These are phyloP conservation scores for Drosophila tani DNA, from an alignment of 1,140 invertebrate species.

Conservation along the genomic window DNA sequence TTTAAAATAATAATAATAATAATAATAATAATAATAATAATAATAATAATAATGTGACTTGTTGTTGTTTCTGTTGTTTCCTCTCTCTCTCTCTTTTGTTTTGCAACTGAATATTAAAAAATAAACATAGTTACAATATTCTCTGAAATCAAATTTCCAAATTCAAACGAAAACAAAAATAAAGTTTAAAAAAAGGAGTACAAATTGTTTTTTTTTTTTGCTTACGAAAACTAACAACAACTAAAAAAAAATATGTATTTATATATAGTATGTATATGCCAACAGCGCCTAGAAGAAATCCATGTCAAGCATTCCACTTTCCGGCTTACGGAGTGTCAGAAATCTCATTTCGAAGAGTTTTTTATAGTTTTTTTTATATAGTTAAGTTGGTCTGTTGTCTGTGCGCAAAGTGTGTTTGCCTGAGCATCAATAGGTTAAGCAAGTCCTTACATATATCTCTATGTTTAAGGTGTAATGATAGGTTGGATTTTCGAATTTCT, in stretches of 20 bases:
- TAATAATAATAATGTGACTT: slow-evolving; percentile 69
- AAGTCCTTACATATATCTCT: slow-evolving; percentile 11
- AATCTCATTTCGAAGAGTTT: slow-evolving; percentile 23
- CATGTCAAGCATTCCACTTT: slow-evolving; percentile 55
- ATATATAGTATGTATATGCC: slow-evolving; percentile 21
- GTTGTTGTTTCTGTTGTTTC: slow-evolving; percentile 60
- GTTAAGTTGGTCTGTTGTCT: slow-evolving; percentile 24
- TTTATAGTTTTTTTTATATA: not conserved
- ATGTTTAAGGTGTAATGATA: not conserved
- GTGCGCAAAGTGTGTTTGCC: slow-evolving; percentile 69
- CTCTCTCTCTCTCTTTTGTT: slow-evolving; percentile 23
- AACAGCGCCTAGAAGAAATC: slow-evolving; percentile 56
- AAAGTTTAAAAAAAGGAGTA: slow-evolving; percentile 7
- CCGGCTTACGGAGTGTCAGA: slow-evolving; percentile 28
- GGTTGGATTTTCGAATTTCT: slow-evolving; percentile 16
- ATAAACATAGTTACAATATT: not conserved
- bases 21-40: slow-evolving; percentile 49
- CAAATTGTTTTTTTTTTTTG: slow-evolving; percentile 20
- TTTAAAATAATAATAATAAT: slow-evolving; percentile 25
- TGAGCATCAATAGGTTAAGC: slow-evolving; percentile 47
- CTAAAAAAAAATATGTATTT: slow-evolving; percentile 46
- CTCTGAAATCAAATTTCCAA: slow-evolving; percentile 42
- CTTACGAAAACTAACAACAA: slow-evolving; percentile 81
- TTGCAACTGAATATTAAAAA: slow-evolving; percentile 4
- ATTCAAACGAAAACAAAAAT: slow-evolving; percentile 24